phyloP scores from a whole-genome alignment of 2,888 invertebrate species.

The Perithous albicinctus region DNA sequence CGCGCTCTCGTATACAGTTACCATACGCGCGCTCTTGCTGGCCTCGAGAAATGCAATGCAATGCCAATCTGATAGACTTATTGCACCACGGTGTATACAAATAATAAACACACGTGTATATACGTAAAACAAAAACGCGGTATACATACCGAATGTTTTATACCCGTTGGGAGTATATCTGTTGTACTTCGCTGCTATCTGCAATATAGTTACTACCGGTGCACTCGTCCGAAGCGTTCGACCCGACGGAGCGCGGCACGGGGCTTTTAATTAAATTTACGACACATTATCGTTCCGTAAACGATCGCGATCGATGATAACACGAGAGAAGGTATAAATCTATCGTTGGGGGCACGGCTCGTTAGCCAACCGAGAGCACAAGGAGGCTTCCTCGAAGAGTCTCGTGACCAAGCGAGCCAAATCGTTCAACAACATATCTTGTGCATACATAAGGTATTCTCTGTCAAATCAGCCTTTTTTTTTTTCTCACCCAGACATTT shows the following conservation, averaged over 20 bases:
- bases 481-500: no score
- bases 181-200: conserved; percentile 32
- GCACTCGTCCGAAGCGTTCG: conserved; percentile 18
- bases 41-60: conserved; percentile 65
- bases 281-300: conserved; percentile 76
- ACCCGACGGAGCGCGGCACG: conserved; percentile 14
- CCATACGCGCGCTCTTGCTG: conserved; percentile 53
- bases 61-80: conserved; percentile 59
- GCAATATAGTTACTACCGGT: conserved; percentile 3
- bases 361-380: conserved; percentile 54
- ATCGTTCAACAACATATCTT: conserved; percentile 37
- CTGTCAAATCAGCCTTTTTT: no score
- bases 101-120: conserved; percentile 36
- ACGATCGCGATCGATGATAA: conserved; percentile 78
- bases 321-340: conserved; percentile 72
- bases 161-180: conserved; percentile 8
- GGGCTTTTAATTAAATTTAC: conserved; percentile 80
- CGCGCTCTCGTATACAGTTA: conserved; percentile 64
- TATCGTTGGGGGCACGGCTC: conserved; percentile 64
- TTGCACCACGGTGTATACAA: conserved; percentile 33
- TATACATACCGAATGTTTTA: conserved; percentile 8
- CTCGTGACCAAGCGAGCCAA: conserved; percentile 19
- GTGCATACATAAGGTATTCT: conserved; percentile 28
- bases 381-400: conserved; percentile 26
- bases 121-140: background rate